Evolutionary conservation across 2,888 invertebrate genomes (phyloP), one percentile per base, ranked within the genome.

Genomic region (Volucella inanis): DNA sequence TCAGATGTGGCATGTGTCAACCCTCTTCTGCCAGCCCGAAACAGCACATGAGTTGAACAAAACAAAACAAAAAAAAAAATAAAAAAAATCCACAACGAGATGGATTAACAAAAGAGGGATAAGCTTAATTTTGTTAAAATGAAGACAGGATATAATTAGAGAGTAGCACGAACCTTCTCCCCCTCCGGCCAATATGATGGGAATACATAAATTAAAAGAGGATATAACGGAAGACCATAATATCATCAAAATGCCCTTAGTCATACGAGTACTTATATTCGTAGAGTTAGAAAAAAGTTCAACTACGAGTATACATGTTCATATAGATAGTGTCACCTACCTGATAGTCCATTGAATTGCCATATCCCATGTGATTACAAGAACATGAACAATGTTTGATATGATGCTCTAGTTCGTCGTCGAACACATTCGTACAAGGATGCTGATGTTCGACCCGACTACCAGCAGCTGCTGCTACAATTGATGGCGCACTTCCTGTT

Each of bases 321-420:
- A 22, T 22, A 4, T 22, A 3, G 4, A 9, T 49, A 41, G 11
- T 15, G n/a, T 10, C 47, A 88, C 90, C 88, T 81, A 96, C 96
- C 95, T 96, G 96, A 93, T 97, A 97, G 93, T 97, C 97, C 95
- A 96, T 95, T 92, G 95, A 97, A 93, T 97, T 97, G 90, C 97
- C 97, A 93, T 96, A 97, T 91, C 97, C 97, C 96, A 97, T 96
- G 94, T 97, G 97, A 94, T 97, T 96, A 94, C 97, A 97, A 90
- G 96, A 95, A 93, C 97, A 97, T 89, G 96, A 95, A 93, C 97
- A 97, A 92, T 95, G 95, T 93, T 96, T 96, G 92, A 97, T 97
- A 94, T 97, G 97, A 92, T 96, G 95, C 92, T 96, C 94, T 92
- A 97, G 94, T 93, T 97, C 97, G 91, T 96, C 94, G 92, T 97